phyloP scores from a whole-genome alignment of 2,888 invertebrate genomes.

The Melipona bicolor region DNA sequence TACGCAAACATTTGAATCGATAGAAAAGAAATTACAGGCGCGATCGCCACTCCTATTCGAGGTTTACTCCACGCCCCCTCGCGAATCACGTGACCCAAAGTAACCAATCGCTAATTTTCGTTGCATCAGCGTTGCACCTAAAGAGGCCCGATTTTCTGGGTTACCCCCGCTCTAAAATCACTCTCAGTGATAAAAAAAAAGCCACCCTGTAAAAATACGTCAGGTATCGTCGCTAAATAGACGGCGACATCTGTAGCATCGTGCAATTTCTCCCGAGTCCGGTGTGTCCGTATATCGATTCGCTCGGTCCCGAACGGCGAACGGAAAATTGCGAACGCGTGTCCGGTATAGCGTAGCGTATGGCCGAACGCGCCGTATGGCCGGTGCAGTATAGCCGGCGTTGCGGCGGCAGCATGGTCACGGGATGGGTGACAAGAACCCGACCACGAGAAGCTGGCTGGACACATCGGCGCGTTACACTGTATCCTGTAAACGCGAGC shows the following conservation, averaged over 20 bases:
- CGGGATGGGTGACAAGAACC: constrained; percentile 43
- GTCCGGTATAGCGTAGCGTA: constrained; percentile 29
- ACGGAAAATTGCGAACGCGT: constrained; percentile 44
- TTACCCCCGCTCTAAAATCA: too few relatives aligned
- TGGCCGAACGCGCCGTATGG: constrained; percentile 43
- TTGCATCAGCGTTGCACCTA: too few relatives aligned
- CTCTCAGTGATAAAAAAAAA: not conserved
- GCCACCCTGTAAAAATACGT: not conserved
- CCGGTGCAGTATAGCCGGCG: not conserved
- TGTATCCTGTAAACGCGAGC: constrained; percentile 37
- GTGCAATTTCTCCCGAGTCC: constrained; percentile 33
- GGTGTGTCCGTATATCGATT: constrained; percentile 25
- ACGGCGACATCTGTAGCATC: constrained; percentile 9
- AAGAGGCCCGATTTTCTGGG: too few relatives aligned
- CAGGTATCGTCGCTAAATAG: not conserved
- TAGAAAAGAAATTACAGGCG: too few relatives aligned
- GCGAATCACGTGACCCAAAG: too few relatives aligned
- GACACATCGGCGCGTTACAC: constrained; percentile 29
- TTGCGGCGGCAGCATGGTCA: constrained; percentile 15
- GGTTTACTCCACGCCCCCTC: too few relatives aligned
- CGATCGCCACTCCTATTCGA: too few relatives aligned
- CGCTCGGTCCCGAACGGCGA: constrained; percentile 10
- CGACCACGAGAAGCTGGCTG: constrained; percentile 33
- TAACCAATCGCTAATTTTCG: too few relatives aligned
- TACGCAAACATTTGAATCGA: too few relatives aligned